Evolutionary conservation across 2,797 vertebrate species (phyloP).

Genomic region (Tarsius wallacei): DNA sequence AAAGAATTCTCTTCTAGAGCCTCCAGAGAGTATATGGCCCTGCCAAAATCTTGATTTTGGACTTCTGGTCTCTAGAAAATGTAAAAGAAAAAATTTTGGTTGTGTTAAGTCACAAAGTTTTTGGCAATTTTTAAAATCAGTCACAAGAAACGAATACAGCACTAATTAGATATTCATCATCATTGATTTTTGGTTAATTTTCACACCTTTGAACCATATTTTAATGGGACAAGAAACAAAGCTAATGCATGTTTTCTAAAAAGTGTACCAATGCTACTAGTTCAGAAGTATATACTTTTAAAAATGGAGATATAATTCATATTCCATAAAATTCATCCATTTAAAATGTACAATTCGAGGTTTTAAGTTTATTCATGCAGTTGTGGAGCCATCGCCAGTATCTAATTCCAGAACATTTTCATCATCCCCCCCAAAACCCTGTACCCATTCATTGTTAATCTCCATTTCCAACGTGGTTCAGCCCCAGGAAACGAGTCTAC

Average conservation of each 20-base stretch:
- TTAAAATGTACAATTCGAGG: too few relatives aligned
- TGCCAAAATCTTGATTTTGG: not conserved
- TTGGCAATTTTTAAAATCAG: not conserved
- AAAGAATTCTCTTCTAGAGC: too few relatives aligned
- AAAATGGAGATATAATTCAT: not conserved
- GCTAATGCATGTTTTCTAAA: not conserved
- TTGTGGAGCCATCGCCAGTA: too few relatives aligned
- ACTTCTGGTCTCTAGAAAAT: not conserved
- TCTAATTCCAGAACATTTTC: too few relatives aligned
- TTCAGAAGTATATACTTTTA: not conserved
- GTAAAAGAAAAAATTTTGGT: not conserved
- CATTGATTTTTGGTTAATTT: not conserved
- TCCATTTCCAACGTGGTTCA: not conserved
- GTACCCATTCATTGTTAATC: not conserved
- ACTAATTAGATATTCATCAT: not conserved
- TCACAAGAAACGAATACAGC: not conserved
- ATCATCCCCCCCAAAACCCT: not conserved
- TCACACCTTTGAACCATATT: not conserved
- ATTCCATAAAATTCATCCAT: too few relatives aligned
- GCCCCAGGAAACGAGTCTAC: not conserved
- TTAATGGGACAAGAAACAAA: not conserved
- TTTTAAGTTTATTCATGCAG: too few relatives aligned
- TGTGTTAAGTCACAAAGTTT: not conserved
- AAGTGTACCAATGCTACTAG: not conserved
- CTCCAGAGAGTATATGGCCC: too few relatives aligned